A percentile compares a stretch with the other conserved stretches of the same genome.
These are phyloP conservation scores for Drosophila guanche DNA, from an alignment of 1,140 invertebrate species.

Conservation along the genomic window DNA sequence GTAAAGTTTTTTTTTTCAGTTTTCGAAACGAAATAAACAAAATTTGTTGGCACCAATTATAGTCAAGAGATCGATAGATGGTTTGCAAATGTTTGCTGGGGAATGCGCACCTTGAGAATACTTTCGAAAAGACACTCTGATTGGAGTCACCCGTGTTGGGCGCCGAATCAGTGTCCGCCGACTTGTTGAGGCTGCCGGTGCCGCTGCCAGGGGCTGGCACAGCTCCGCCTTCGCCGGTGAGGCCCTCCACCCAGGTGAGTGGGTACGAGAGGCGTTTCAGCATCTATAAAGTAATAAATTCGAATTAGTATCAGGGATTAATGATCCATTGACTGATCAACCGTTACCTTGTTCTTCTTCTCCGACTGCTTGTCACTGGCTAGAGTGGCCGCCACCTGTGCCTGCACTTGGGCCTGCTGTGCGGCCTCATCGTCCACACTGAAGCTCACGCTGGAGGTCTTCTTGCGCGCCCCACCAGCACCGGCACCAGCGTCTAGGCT, in stretches of 20 bases:
- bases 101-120: slow-evolving; percentile 91
- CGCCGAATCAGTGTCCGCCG: slow-evolving; percentile 78
- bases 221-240: slow-evolving; percentile 86
- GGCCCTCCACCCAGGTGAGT: slow-evolving; percentile 95
- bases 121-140: slow-evolving; percentile 92
- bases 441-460: slow-evolving; percentile 90
- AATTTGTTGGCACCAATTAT: slow-evolving; percentile 67
- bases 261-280: slow-evolving; percentile 95
- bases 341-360: slow-evolving; percentile 88
- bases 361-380: slow-evolving; percentile 83
- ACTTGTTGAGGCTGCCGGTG: slow-evolving; percentile 74
- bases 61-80: slow-evolving; percentile 36
- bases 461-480: slow-evolving; percentile 85
- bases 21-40: slow-evolving; percentile 67
- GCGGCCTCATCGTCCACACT: slow-evolving; percentile 86
- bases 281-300: slow-evolving; percentile 86
- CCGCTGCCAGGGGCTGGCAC: slow-evolving; percentile 82
- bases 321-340: neutral
- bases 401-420: slow-evolving; percentile 64
- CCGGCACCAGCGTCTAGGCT: slow-evolving; percentile 65
- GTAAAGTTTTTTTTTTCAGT: slow-evolving; percentile 25
- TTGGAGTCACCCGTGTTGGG: slow-evolving; percentile 84
- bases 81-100: slow-evolving; percentile 10
- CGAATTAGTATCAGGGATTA: neutral
- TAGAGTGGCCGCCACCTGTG: slow-evolving; percentile 83